A percentile compares a stretch with the other conserved stretches of the same genome.
phyloP scores from a whole-genome alignment of 2,888 invertebrate genomes.

The Macrostomum cliftonense region DNA sequence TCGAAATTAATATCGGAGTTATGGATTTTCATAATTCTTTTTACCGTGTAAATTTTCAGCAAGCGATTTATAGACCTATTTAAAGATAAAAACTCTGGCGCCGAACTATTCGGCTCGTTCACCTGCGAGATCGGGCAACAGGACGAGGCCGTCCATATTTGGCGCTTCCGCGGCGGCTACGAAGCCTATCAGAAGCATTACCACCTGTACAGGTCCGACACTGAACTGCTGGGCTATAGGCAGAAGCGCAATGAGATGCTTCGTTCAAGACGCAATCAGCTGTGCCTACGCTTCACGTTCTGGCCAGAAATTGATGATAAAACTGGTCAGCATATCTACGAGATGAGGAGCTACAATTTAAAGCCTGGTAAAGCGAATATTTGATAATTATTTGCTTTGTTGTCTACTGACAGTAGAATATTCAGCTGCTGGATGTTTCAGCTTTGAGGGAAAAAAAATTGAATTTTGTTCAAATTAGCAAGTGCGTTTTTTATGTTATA shows the following conservation, averaged over 20 bases:
- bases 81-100: slow-evolving; percentile 46
- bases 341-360: slow-evolving; percentile 71
- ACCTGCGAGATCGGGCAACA: slow-evolving; percentile 84
- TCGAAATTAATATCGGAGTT: no score
- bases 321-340: slow-evolving; percentile 55
- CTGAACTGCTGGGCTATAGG: slow-evolving; percentile 15
- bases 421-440: no score
- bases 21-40: no score
- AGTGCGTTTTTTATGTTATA: no score
- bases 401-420: no score
- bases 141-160: slow-evolving; percentile 52
- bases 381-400: no score
- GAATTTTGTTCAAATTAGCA: no score
- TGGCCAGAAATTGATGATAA: slow-evolving; percentile 67
- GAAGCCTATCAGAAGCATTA: slow-evolving; percentile 37
- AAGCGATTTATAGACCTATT: slow-evolving; percentile 45
- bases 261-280: slow-evolving; percentile 71
- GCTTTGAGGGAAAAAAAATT: no score
- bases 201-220: slow-evolving; percentile 21
- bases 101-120: slow-evolving; percentile 82
- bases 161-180: no score
- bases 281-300: slow-evolving; percentile 81
- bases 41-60: no score
- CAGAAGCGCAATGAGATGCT: slow-evolving; percentile 39
- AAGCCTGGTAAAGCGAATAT: slow-evolving; percentile 41